Evolutionary conservation across 2,888 invertebrate genomes (phyloP), one percentile per base, ranked within the genome.

Genomic region (Leptopilina myrica): DNA sequence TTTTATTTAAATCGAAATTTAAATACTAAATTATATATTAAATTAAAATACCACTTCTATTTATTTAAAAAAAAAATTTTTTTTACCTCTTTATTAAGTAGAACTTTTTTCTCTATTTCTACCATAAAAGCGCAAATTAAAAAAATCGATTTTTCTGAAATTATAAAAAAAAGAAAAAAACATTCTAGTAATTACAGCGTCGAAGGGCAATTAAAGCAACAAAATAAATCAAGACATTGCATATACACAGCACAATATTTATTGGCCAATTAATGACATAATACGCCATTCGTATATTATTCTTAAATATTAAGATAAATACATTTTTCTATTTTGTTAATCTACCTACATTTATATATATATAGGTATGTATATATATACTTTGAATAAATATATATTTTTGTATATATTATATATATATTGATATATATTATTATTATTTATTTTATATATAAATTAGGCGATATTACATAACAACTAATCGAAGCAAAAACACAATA

Each of bases 171-270:
- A 33, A 5, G 33, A 5, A 33, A 33, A 33, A 33, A 33, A 33
- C 33, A 33, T 33, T 33, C 33, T 33, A 33, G 33, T 33, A 33
- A 33, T 33, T 33, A 33, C 9, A 69, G 69, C 80, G 80, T 81
- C 65, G 76, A 80, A 85, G 89, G 88, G 88, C 86, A 85, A 87
- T 85, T 84, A 84, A 90, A 90, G 89, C 89, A 84, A 86, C 87
- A 89, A 88, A 91, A 90, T 90, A 90, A 91, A 90, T 89, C 85
- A 88, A 91, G 90, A 90, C 91, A 88, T 87, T 84, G 87, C 90
- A 87, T 90, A 90, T 33, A 33, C 88, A 87, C 88, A 89, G 89
- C 89, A 90, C 87, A 89, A 90, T 89, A 88, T 91, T 91, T 91
- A 91, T 91, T 91, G 88, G 89, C 89, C 90, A 89, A 90, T 89